Evolutionary conservation across 2,888 invertebrate species (phyloP).

Genomic region (Orthonychiurus folsomi): DNA sequence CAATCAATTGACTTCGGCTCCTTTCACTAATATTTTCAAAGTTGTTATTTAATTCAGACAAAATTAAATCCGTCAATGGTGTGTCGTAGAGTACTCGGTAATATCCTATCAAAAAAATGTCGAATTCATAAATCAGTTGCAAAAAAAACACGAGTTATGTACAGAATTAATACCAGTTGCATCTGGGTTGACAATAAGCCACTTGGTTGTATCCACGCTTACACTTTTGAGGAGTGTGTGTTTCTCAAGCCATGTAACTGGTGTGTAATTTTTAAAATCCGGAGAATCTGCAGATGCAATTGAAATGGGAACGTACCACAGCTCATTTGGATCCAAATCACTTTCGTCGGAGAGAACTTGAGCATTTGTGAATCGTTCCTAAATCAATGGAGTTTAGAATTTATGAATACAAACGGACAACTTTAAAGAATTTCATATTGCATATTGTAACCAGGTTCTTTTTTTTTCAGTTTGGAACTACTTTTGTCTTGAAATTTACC

Average conservation of each 20-base stretch:
- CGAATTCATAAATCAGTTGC: no score
- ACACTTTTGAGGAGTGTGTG: conserved; percentile 23
- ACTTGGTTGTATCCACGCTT: conserved; percentile 22
- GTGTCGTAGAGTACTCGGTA: conserved; percentile 32
- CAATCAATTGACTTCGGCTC: conserved; percentile 32
- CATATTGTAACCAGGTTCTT: no score
- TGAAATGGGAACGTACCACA: conserved; percentile 28
- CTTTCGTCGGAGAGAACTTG: neutral
- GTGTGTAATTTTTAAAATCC: conserved; percentile 19
- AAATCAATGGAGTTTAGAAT: neutral
- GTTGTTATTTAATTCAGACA: conserved; percentile 19
- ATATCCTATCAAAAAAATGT: conserved; percentile 22
- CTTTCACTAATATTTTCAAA: conserved; percentile 13
- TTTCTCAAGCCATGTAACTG: conserved; percentile 28
- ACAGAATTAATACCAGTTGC: no score
- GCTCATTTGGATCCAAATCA: conserved; percentile 1
- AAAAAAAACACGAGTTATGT: no score
- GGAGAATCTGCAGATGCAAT: conserved; percentile 17
- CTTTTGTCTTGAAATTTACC: conserved; percentile 12
- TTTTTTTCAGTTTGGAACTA: neutral
- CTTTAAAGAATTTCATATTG: neutral
- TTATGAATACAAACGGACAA: neutral
- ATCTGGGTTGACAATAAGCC: conserved; percentile 32
- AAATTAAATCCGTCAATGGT: conserved; percentile 20
- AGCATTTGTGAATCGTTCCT: neutral